Base-by-base conservation (phyloP, 2,797 vertebrate genomes). In the Myiotriccus ornatus region DNA sequence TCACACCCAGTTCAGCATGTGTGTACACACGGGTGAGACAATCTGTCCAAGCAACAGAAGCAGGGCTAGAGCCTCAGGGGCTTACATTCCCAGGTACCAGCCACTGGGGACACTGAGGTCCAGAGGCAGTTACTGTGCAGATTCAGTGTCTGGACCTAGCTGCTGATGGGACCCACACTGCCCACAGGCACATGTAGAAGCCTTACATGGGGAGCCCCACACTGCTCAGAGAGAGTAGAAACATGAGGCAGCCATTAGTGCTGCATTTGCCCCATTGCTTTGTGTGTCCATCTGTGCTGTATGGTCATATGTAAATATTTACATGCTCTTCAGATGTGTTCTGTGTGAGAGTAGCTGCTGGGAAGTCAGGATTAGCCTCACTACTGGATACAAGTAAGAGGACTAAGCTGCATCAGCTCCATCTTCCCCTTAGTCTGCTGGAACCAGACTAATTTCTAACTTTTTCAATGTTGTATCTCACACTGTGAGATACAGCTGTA, bases 171-270 rank as follows among this genome's bases (percentile, higher is more conserved):
- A 73, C 25, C 28, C 9, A 32, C 7, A 5, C 0, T 37, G 27
- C 27, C 10, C 17, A 3, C 0, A 32, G 4, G 7, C 9, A 41
- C 0, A 11, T 1, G 1, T 1, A 46, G 5, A 27, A 41, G 55
- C 16, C 2, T 12, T 19, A 44, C 6, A 20, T 55, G 6, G 19
- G 37, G 16, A 75, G 43, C 5, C 12, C 14, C 1, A 1, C 30
- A 7, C 55, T 87, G 41, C 22, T 19, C 39, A 52, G 28, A 35
- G 15, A 46, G 14, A 41, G 21, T 19, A 83, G 23, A 46, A 79
- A 67, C 6, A 47, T 2, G 21, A 67, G 19, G 27, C 37, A 39
- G 25, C 9, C 43, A 59, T 7, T 6, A 1, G n/a, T 15, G 37
- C 18, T 69, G 25, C 37, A 34, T 67, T 46, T 59, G 30, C 8